A percentile compares a stretch with the other conserved stretches of the same genome.
These are phyloP conservation scores for Psophia crepitans DNA, from an alignment of 2,113 vertebrate genomes.

Conservation along the genomic window DNA sequence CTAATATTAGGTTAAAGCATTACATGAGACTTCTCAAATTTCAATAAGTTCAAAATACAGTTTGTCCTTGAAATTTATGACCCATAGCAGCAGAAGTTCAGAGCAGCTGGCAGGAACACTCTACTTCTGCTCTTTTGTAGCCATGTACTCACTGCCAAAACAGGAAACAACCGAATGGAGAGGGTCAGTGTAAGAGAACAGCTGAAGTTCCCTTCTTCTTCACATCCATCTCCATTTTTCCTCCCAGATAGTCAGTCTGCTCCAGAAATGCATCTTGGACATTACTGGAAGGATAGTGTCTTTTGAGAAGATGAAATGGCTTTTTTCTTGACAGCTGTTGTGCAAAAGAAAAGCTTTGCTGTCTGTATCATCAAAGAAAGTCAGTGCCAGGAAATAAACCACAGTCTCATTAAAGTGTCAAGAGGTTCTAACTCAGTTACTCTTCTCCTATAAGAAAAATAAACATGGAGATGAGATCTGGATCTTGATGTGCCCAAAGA, in stretches of 20 bases:
- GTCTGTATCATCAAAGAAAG: conserved; percentile 42
- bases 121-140: conserved; percentile 22
- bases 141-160: conserved; percentile 32
- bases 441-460: conserved; percentile 8
- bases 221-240: neutral
- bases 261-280: neutral
- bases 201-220: neutral
- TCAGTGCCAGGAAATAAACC: conserved; percentile 55
- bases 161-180: conserved; percentile 55
- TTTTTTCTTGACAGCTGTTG: conserved; percentile 29
- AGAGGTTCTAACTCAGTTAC: conserved; percentile 16
- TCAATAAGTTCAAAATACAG: conserved; percentile 47
- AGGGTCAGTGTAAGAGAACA: conserved; percentile 17
- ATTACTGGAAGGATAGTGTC: neutral
- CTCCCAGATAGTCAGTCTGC: neutral
- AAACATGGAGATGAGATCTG: neutral
- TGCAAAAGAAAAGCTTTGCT: conserved; percentile 20
- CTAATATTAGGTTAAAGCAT: neutral
- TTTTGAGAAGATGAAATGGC: conserved; percentile 1
- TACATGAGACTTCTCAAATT: conserved; percentile 37
- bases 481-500: neutral
- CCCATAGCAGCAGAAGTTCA: conserved; percentile 56
- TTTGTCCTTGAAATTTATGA: conserved; percentile 60
- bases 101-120: conserved; percentile 35
- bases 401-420: conserved; percentile 31